Evolutionary conservation across 92 coral and sea anemone species (phyloP), one percentile per base, ranked within the genome.

Genomic region (Bergia sp.): DNA sequence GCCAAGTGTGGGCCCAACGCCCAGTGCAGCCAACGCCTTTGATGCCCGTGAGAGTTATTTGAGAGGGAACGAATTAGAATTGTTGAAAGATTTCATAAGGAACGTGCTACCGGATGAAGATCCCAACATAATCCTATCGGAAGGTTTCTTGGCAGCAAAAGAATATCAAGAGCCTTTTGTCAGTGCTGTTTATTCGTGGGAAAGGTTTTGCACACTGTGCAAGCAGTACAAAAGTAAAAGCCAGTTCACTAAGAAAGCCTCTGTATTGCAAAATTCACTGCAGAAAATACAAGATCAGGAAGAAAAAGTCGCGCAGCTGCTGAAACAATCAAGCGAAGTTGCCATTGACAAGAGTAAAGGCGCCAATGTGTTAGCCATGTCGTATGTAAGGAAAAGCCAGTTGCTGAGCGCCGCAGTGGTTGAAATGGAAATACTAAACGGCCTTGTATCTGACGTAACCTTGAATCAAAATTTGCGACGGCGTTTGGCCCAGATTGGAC

Each of bases 321-420:
- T 80, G 37, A 80, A 80, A 80, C 41, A 80, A 37, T 36, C 69
- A 47, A 80, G 85, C 41, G 85, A 80, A 80, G 85, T 80, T 53
- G 65, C 37, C 67, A 39, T 80, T 15, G 50, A 64, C 38, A 82
- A 82, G 76, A 64, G 75, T 2, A 61, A 82, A 64, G 86, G 73
- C 16, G 76, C 86, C 18, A 42, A 64, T 76, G 76, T 82, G 55
- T 36, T 82, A 45, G 86, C 86, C 47, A 55, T 82, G 45, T 82
- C 86, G 37, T 82, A 64, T 72, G 86, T 82, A 2, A 61, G 16
- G 55, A 66, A 40, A 61, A 61, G 80, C 53, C 80, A 76, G 80
- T 42, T 76, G 10, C 55, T 76, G 23, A 76, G 80, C 53, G 8
- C 29, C 7, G 80, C 80, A 15, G 80, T 76, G 80, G 55, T 76